Evolutionary conservation across 2,113 vertebrate genomes (phyloP), one percentile per base, ranked within the genome.

Genomic region (Alaudala cheleensis): DNA sequence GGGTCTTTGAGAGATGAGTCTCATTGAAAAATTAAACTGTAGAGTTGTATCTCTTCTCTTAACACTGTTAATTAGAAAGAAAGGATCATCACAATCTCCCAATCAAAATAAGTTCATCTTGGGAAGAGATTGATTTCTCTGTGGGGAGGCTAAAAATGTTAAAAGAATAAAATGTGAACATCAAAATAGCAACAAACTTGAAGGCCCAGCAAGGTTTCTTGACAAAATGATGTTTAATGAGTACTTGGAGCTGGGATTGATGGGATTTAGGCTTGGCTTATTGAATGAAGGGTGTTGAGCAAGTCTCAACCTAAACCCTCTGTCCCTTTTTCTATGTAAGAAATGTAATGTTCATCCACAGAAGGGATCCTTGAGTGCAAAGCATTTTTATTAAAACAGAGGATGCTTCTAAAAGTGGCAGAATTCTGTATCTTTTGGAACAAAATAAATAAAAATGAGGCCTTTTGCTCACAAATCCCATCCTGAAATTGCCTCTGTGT

Each of bases 401-500:
- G 49, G 89, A 88, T 94, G 90, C 86, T 88, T 92, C 45, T 88
- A 72, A 90, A 71, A 94, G 47, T 95, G 89, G 61, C 89, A 95
- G 87, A 88, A 74, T 95, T 94, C 87, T 93, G 74, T 80, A 28
- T 91, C 86, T 86, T 90, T 93, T 87, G 90, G 95, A 95, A 56
- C 87, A 95, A 91, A 95, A 37, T 9, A 37, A 37, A 37, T 37
- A 37, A 37, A 95, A 93, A 57, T 66, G 93, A 95, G 79, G 73
- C 93, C 92, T 96, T 54, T 97, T 94, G 85, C 71, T 89, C 90
- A 90, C 82, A 95, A 93, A 95, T 72, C 91, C 40, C 86, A 88
- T 94, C 83, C 86, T 96, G 93, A 97, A 95, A 93, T 95, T 82
- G 21, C 85, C 86, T 96, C 65, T 94, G 64, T 95, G 71, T 94